phyloP scores from a whole-genome alignment of 2,888 invertebrate genomes.

The Pristionchus entomophagus region DNA sequence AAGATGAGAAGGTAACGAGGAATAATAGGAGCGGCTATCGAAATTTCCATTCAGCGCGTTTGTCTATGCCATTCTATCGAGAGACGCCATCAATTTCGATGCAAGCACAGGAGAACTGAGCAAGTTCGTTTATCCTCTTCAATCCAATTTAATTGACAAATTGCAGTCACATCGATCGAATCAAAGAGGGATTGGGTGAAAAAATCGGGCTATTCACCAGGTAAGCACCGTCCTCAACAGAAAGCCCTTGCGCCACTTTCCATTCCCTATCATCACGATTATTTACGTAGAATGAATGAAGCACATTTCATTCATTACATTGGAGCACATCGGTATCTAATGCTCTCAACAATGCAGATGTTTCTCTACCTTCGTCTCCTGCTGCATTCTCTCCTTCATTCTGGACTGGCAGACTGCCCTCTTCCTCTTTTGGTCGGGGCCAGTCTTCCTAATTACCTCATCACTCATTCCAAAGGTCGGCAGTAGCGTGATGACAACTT shows the following conservation, averaged over 20 bases:
- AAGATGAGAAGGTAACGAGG: background rate
- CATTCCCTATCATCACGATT: too few relatives aligned
- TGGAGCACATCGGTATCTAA: too few relatives aligned
- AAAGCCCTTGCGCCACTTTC: too few relatives aligned
- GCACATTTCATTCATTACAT: too few relatives aligned
- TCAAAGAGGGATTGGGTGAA: constrained; percentile 9
- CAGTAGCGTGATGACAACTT: too few relatives aligned
- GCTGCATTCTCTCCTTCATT: background rate
- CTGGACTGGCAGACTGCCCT: background rate
- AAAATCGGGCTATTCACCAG: background rate
- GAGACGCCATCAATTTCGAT: background rate
- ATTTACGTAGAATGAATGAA: too few relatives aligned
- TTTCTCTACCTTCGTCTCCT: background rate
- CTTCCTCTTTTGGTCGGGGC: background rate
- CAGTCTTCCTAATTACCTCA: background rate
- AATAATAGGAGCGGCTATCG: background rate
- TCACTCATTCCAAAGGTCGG: constrained; percentile 15
- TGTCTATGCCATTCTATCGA: background rate
- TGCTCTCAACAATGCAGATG: background rate
- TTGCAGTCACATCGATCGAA: constrained; percentile 3
- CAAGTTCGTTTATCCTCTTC: too few relatives aligned
- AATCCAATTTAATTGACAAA: too few relatives aligned
- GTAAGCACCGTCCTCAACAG: too few relatives aligned
- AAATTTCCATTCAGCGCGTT: background rate
- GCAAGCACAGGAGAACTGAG: background rate